Percentiles rank a stretch among this genome's conserved stretches.
These are phyloP conservation scores for Eumerus sabulonum DNA, from an alignment of 2,888 invertebrate genomes.

Conservation along the genomic window DNA sequence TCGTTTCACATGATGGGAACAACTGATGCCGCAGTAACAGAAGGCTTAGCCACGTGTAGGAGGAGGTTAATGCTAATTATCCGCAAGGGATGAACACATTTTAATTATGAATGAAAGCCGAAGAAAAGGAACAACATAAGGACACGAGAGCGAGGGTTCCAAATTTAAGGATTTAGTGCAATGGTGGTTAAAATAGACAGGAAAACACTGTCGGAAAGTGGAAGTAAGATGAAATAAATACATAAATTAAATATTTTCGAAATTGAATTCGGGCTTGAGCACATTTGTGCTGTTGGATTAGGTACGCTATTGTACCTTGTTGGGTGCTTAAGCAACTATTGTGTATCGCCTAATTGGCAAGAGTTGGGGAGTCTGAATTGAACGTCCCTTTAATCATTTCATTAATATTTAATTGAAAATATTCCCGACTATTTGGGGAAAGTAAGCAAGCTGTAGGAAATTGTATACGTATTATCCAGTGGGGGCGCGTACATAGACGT, in stretches of 20 bases:
- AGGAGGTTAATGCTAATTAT: conserved; percentile 49
- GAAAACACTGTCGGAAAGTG: too few relatives aligned
- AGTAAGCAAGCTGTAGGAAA: too few relatives aligned
- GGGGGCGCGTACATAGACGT: too few relatives aligned
- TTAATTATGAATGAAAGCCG: conserved; percentile 60
- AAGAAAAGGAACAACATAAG: conserved; percentile 45
- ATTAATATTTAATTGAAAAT: conserved; percentile 52
- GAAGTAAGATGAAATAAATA: conserved; percentile 3
- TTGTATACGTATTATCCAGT: too few relatives aligned
- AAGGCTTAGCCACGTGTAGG: background rate
- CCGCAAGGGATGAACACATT: conserved; percentile 66
- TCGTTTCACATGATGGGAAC: conserved; percentile 5
- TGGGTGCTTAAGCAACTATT: background rate
- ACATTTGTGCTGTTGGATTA: conserved; percentile 41
- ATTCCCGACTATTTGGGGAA: too few relatives aligned
- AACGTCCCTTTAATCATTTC: conserved; percentile 43
- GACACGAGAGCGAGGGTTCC: background rate
- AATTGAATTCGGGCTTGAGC: conserved; percentile 53
- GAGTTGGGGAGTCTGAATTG: conserved; percentile 38
- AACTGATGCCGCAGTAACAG: conserved; percentile 9
- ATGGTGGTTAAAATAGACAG: background rate
- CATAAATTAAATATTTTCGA: conserved; percentile 62
- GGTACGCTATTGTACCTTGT: background rate
- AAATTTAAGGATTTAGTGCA: background rate
- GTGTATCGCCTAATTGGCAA: conserved; percentile 23